Evolutionary conservation across 2,113 vertebrate species (phyloP).

Genomic region (Carassius auratus): DNA sequence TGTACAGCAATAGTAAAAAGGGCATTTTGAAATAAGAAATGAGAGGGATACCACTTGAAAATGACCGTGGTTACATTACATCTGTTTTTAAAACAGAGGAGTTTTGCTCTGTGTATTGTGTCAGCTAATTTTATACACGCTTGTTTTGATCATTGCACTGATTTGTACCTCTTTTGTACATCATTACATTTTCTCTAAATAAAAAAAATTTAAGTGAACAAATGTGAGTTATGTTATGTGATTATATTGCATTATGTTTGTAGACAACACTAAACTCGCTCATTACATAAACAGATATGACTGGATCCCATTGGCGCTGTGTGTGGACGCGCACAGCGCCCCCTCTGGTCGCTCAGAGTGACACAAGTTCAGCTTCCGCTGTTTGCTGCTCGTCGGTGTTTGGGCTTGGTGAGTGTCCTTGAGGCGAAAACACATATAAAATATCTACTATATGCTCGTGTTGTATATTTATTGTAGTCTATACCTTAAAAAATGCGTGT

Average conservation of each 20-base stretch:
- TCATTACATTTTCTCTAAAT: conserved; percentile 2
- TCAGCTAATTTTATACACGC: neutral
- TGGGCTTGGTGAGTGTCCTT: conserved; percentile 45
- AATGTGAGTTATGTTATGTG: neutral
- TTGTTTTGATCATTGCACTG: conserved; percentile 35
- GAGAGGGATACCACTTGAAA: neutral
- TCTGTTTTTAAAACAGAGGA: neutral
- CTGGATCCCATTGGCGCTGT: neutral
- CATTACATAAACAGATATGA: neutral
- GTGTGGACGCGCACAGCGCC: neutral
- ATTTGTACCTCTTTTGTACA: conserved; percentile 22
- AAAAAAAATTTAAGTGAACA: neutral
- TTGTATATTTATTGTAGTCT: neutral
- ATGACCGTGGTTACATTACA: neutral
- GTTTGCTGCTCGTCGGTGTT: neutral
- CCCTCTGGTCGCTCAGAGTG: neutral
- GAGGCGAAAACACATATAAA: neutral
- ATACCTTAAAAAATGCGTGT: neutral
- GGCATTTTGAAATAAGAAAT: neutral
- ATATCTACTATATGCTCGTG: neutral
- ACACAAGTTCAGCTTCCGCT: conserved; percentile 4
- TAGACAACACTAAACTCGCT: neutral
- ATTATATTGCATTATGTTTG: neutral
- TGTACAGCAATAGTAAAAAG: neutral
- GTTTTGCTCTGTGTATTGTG: neutral